Conservation (phyloP, 2,113 vertebrate species). For the Dipodomys merriami region DNA sequence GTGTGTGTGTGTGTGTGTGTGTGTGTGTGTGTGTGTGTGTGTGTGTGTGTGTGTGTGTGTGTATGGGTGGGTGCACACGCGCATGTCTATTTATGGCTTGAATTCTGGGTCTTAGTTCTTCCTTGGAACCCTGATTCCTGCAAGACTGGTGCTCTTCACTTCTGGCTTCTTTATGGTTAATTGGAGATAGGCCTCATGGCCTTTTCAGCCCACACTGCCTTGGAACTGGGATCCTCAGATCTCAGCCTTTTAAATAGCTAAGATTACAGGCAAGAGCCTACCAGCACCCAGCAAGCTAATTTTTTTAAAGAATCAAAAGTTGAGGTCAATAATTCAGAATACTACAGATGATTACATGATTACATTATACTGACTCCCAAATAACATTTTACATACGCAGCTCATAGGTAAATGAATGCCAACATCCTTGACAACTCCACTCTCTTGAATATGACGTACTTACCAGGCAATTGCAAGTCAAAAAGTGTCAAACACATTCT, state of each 20-base stretch:
- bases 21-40: too few relatives aligned
- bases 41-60: not conserved
- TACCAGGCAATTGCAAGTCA: not conserved
- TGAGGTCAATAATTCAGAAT: constrained; percentile 4
- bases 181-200: too few relatives aligned
- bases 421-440: not conserved
- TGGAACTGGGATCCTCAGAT: too few relatives aligned
- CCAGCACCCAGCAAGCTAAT: not conserved
- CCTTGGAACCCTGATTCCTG: too few relatives aligned
- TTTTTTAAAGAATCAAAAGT: constrained; percentile 2
- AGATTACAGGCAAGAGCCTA: too few relatives aligned
- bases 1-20: not conserved
- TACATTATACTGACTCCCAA: not conserved
- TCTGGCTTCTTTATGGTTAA: too few relatives aligned
- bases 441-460: not conserved
- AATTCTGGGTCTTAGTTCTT: too few relatives aligned
- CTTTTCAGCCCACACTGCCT: too few relatives aligned
- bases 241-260: too few relatives aligned
- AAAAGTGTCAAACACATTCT: not conserved
- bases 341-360: not conserved
- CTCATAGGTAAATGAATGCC: not conserved
- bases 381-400: not conserved
- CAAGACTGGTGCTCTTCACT: too few relatives aligned
- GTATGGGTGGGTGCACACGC: too few relatives aligned
- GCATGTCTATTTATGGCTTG: too few relatives aligned